Conservation (phyloP, 2,113 vertebrate genomes). For the Myotis brandtii region DNA sequence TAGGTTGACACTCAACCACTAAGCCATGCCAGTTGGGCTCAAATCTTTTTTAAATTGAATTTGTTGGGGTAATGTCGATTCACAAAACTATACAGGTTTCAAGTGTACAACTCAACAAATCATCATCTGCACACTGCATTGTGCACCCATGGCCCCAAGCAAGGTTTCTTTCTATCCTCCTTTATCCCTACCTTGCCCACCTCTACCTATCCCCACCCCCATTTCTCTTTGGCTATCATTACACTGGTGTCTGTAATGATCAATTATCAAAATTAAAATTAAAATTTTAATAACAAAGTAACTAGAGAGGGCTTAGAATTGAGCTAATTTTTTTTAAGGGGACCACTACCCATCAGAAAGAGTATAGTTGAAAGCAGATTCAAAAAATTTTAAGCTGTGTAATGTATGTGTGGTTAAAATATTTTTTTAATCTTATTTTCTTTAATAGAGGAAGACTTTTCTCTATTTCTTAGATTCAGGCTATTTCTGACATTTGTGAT, state of each 20-base stretch:
- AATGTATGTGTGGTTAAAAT: not conserved
- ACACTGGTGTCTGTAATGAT: not conserved
- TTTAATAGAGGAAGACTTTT: not conserved
- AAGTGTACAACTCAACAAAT: not conserved
- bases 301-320: not conserved
- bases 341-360: not conserved
- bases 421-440: not conserved
- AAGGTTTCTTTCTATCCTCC: not conserved
- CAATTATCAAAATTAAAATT: not conserved
- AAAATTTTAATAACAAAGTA: not conserved
- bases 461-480: not conserved
- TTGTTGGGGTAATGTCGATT: not conserved
- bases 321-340: not conserved
- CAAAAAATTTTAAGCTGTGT: not conserved
- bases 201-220: not conserved
- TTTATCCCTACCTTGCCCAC: not conserved
- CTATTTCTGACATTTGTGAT: not conserved
- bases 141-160: not conserved
- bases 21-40: too few species aligned
- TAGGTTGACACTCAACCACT: too few species aligned
- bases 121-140: not conserved
- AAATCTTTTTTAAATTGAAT: not conserved
- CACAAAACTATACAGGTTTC: not conserved
- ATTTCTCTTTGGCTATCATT: not conserved
- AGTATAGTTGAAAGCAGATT: not conserved